Base-by-base conservation (phyloP, 1,140 invertebrate genomes). In the Trichoplusia ni region DNA sequence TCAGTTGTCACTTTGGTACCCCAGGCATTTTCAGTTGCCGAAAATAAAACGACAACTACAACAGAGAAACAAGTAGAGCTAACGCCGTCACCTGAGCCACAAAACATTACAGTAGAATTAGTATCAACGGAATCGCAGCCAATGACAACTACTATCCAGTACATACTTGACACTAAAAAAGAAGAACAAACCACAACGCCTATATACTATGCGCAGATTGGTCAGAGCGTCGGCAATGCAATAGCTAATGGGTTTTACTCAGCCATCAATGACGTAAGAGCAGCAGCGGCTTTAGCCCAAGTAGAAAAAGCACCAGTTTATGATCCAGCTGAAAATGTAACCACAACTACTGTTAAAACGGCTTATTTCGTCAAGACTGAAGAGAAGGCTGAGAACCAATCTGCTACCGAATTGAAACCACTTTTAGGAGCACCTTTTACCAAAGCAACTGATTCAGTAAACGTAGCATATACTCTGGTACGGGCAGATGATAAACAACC, bases 161-260 rank as follows among this genome's bases (percentile, higher is more conserved):
- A 81, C 44, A 64, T 78, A 11, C 54, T 76, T 19, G 82, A 86
- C 71, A 73, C 31, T 16, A 82, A 54, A 14, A 71, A 74, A 4
- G 76, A 75, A 65, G 64, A 77, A 53, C 60, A 78, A 40, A 80
- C 73, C 14, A 79, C 81, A 31, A 86, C 81, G 33, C 85, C 86
- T 1, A 75, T 89, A 42, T 84, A 81, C 64, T 87, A 87, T 42
- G 73, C 85, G 4, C 86, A 86, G 73, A 67, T 84, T 9, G 84
- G 80, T 19, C 79, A 86, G 71, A 84, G 63, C 19, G 74, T 84
- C 6, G 84, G 77, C 0, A 77, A 76, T 61, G 64, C 75, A 31
- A 73, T 84, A 13, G 81, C 84, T 3, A 86, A 81, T 53, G 79
- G 86, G 7, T 83, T 89, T 58, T 88, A 82, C 67, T 79, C 88